Evolutionary conservation across 2,113 vertebrate genomes (phyloP).

Genomic region (Phalacrocorax carbo): DNA sequence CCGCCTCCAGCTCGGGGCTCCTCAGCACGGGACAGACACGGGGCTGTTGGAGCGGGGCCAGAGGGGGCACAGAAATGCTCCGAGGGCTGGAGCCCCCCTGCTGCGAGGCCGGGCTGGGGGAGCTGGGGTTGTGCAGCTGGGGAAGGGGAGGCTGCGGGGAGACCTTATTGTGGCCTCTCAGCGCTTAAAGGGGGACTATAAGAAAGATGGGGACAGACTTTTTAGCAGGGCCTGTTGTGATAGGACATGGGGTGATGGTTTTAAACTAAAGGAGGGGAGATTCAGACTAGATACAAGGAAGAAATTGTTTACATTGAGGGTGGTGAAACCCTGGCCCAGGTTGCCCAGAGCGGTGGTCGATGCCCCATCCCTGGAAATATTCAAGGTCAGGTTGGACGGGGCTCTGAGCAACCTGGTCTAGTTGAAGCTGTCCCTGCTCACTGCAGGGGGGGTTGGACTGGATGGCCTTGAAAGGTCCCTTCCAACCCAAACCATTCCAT

Average conservation of each 20-base stretch:
- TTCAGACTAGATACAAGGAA: not conserved
- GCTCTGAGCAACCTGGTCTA: not conserved
- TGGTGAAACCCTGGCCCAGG: not conserved
- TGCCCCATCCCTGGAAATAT: too few species aligned
- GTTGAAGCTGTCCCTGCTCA: not conserved
- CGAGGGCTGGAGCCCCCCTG: not conserved
- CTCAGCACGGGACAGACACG: not conserved
- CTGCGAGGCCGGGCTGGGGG: not conserved
- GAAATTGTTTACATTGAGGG: rapidly evolving
- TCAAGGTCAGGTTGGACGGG: too few species aligned
- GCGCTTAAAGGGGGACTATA: not conserved
- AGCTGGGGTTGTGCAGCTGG: not conserved
- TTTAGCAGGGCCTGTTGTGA: too few species aligned
- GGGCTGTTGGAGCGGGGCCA: not conserved
- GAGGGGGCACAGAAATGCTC: not conserved
- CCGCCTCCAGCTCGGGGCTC: not conserved
- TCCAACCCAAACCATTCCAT: not conserved
- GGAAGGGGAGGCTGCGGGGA: rapidly evolving
- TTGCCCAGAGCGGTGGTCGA: too few species aligned
- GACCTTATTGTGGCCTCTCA: not conserved
- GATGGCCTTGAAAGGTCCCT: not conserved
- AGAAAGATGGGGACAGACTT: not conserved
- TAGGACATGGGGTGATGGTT: not conserved
- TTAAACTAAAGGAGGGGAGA: not conserved
- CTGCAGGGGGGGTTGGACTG: not conserved